Evolutionary conservation across 2,113 vertebrate genomes (phyloP).

Genomic region (Sander lucioperca): DNA sequence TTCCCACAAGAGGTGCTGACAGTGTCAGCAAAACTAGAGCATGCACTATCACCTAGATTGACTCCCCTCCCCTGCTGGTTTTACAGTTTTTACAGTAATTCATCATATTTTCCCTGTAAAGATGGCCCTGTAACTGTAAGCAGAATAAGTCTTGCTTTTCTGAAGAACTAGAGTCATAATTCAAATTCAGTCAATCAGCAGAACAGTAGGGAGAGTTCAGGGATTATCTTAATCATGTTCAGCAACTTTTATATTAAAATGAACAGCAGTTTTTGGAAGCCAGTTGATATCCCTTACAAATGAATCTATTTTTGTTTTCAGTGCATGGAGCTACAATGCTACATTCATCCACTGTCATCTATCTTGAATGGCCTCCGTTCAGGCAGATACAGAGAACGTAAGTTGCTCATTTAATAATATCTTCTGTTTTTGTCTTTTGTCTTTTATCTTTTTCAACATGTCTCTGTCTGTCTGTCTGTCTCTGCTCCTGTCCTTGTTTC

Average conservation of each 20-base stretch:
- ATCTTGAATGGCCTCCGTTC: conserved; percentile 86
- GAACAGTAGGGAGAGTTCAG: background rate
- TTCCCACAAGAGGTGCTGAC: conserved; percentile 26
- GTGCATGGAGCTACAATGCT: conserved; percentile 86
- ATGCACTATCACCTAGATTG: conserved; percentile 50
- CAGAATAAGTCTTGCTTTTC: conserved; percentile 42
- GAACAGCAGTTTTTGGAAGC: background rate
- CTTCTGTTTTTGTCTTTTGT: conserved; percentile 4
- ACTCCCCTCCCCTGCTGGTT: conserved; percentile 20
- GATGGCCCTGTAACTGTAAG: background rate
- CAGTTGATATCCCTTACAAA: conserved; percentile 5
- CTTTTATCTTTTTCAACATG: too few relatives aligned
- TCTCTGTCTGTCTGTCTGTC: too few relatives aligned
- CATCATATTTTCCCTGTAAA: conserved; percentile 51
- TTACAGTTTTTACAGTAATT: conserved; percentile 11
- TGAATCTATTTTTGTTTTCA: conserved; percentile 59
- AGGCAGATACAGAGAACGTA: conserved; percentile 86
- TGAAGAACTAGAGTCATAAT: conserved; percentile 11
- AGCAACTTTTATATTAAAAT: conserved; percentile 4
- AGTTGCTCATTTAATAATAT: conserved; percentile 62
- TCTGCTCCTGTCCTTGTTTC: background rate
- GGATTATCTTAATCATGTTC: background rate
- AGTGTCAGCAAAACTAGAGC: conserved; percentile 47
- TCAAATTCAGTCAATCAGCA: background rate
- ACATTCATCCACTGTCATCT: conserved; percentile 85